Percentiles rank a stretch among this genome's conserved stretches.
These are phyloP conservation scores for Meloidogyne floridensis DNA, from an alignment of 1,140 invertebrate genomes.

Conservation along the genomic window DNA sequence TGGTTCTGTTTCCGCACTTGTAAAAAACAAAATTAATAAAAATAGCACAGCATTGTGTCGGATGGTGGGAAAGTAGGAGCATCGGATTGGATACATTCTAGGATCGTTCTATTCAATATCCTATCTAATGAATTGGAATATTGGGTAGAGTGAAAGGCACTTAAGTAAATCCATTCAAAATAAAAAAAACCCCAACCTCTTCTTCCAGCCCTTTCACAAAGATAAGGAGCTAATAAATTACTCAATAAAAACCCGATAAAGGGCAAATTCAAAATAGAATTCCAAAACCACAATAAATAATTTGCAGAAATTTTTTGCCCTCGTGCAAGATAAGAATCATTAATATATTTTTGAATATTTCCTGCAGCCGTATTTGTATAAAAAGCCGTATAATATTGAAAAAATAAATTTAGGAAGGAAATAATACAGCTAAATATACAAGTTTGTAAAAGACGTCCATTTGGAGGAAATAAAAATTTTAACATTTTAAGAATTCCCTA, in stretches of 20 bases:
- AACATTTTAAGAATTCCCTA: neutral
- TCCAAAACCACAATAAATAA: conserved; percentile 54
- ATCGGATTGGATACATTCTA: no score
- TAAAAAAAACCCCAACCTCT: neutral
- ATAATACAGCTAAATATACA: conserved; percentile 12
- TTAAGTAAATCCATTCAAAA: no score
- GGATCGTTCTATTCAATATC: no score
- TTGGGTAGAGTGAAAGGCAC: no score
- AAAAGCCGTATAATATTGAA: conserved; percentile 21
- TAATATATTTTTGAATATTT: conserved; percentile 50
- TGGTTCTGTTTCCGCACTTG: no score
- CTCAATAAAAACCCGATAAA: conserved; percentile 47
- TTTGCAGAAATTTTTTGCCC: conserved; percentile 24
- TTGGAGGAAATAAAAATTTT: conserved; percentile 21
- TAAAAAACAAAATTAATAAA: no score
- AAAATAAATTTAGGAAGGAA: conserved; percentile 13
- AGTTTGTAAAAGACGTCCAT: conserved; percentile 13
- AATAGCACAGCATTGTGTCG: no score
- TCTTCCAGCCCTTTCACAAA: conserved; percentile 41
- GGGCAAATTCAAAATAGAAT: conserved; percentile 46
- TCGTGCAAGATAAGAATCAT: conserved; percentile 43
- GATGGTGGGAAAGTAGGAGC: no score
- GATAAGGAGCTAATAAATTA: conserved; percentile 45
- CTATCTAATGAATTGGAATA: no score
- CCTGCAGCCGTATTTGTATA: conserved; percentile 53